Evolutionary conservation across 2,888 invertebrate species (phyloP).

Genomic region (Trissolcus brochymenae): DNA sequence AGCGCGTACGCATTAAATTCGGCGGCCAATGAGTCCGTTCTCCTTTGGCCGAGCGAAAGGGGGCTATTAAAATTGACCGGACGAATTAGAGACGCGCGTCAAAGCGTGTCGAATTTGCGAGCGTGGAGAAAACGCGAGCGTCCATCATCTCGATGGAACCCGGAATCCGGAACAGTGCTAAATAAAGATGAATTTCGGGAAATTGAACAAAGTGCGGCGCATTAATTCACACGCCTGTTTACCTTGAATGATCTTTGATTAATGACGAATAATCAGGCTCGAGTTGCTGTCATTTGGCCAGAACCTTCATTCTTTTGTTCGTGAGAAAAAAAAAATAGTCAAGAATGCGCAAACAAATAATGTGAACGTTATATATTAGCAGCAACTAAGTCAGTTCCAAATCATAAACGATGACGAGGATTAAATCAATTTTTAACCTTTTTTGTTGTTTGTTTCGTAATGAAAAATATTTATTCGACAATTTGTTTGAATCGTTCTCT

Average conservation of each 20-base stretch:
- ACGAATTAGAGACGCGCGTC: slow-evolving; percentile 59
- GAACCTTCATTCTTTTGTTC: background rate
- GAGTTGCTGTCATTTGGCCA: slow-evolving; percentile 8
- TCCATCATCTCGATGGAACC: slow-evolving; percentile 5
- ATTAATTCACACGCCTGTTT: slow-evolving; percentile 10
- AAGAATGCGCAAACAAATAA: no score
- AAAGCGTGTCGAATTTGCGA: slow-evolving; percentile 53
- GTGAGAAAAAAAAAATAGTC: background rate
- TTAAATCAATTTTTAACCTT: no score
- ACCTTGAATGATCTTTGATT: slow-evolving; percentile 30
- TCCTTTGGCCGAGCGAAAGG: slow-evolving; percentile 7
- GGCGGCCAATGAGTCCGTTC: slow-evolving; percentile 4
- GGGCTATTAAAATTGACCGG: slow-evolving; percentile 45
- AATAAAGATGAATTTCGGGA: slow-evolving; percentile 34
- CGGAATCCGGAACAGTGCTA: slow-evolving; percentile 18
- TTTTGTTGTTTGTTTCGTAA: no score
- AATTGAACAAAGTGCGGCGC: slow-evolving; percentile 29
- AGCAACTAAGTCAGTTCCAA: background rate
- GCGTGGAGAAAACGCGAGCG: background rate
- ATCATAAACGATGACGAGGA: no score
- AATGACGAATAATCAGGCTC: slow-evolving; percentile 25
- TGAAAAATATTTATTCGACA: no score
- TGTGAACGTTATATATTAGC: background rate
- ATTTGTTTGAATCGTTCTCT: no score
- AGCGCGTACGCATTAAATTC: background rate